These are phyloP conservation scores for Odocoileus hemionus DNA, from an alignment of 2,113 vertebrate species.

Conservation along the genomic window DNA sequence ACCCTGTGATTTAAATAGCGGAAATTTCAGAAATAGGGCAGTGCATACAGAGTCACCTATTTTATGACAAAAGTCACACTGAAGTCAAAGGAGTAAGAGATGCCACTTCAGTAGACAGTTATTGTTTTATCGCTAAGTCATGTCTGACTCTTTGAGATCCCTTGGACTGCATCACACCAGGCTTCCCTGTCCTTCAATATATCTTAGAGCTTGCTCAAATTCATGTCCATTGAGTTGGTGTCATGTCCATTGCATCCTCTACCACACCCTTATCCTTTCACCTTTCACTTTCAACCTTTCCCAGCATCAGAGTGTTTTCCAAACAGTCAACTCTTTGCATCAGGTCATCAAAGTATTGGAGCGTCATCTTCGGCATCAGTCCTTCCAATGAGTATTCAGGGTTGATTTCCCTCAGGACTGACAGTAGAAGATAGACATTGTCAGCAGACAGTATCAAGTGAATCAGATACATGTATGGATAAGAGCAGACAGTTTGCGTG, in stretches of 20 bases:
- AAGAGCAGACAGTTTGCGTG: not conserved
- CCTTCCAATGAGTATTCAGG: not conserved
- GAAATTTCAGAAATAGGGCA: not conserved
- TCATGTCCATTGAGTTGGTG: not conserved
- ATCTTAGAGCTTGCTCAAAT: not conserved
- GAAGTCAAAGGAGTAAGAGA: not conserved
- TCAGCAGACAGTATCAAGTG: not conserved
- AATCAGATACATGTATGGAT: not conserved
- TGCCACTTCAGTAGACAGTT: not conserved
- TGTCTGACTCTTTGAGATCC: not conserved
- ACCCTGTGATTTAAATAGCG: not conserved
- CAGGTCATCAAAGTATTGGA: not conserved
- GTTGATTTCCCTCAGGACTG: not conserved
- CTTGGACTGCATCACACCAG: not conserved
- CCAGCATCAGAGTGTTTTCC: not conserved
- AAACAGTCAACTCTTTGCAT: not conserved
- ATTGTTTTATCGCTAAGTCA: not conserved
- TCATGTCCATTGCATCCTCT: not conserved
- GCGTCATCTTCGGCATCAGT: not conserved
- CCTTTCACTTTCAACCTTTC: not conserved
- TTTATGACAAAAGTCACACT: not conserved
- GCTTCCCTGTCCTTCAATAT: not conserved
- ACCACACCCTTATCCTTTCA: not conserved
- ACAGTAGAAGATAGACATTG: not conserved
- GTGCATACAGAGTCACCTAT: not conserved